A percentile compares a stretch with the other conserved stretches of the same genome.
Evolutionary conservation across 2,797 vertebrate species (phyloP).

Genomic region (Oreortyx pictus): DNA sequence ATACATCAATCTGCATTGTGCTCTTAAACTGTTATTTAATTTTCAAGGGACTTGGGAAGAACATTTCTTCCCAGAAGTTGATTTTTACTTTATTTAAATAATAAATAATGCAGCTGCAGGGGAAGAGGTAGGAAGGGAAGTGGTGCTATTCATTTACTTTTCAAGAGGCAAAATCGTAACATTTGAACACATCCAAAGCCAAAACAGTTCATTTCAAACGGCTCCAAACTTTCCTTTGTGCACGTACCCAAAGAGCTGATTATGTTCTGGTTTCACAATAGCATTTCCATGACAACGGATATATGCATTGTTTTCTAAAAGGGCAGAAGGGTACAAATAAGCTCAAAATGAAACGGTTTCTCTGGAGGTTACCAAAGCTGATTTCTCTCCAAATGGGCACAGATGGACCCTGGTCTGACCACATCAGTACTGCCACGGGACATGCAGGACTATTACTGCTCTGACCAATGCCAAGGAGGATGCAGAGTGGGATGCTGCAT

Average conservation of each 20-base stretch:
- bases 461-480: background rate
- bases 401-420: background rate
- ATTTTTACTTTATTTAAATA: background rate
- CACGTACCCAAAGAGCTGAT: background rate
- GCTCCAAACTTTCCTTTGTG: background rate
- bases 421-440: fast-evolving
- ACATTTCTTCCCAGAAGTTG: background rate
- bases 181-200: background rate
- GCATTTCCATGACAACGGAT: background rate
- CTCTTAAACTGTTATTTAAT: background rate
- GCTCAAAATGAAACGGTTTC: background rate
- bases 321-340: background rate
- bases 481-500: background rate
- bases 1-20: background rate
- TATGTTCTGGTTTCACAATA: background rate
- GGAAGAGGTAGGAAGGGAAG: background rate
- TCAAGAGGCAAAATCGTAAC: background rate
- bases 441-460: background rate
- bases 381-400: background rate
- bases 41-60: background rate
- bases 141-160: background rate
- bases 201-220: background rate
- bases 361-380: background rate
- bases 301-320: background rate
- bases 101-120: background rate